These are phyloP conservation scores for Drosophila nikananu DNA, from an alignment of 1,140 invertebrate species.

Conservation along the genomic window DNA sequence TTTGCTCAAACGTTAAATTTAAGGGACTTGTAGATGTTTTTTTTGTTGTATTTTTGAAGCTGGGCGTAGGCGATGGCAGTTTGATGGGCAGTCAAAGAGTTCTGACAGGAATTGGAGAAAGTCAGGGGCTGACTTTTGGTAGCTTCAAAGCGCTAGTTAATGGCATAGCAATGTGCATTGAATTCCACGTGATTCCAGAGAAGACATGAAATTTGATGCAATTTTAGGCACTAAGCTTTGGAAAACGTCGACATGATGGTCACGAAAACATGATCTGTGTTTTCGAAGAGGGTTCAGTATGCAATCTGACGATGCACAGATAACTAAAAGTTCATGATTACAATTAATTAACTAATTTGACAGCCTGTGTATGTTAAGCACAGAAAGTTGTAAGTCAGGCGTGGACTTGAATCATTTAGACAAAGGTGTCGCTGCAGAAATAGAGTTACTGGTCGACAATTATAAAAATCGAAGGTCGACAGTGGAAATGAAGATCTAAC, in stretches of 20 bases:
- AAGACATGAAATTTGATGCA: not conserved
- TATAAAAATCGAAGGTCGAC: conserved; percentile 1
- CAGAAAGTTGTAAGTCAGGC: not conserved
- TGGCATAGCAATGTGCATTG: not conserved
- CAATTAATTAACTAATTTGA: not conserved
- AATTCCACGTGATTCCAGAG: not conserved
- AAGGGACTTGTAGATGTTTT: too few relatives aligned
- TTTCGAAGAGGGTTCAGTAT: too few relatives aligned
- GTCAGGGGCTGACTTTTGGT: conserved; percentile 1
- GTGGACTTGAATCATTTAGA: not conserved
- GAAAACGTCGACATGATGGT: conserved; percentile 1
- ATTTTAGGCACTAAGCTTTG: conserved; percentile 24
- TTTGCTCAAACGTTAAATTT: too few relatives aligned
- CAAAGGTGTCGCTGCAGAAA: not conserved
- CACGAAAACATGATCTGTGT: too few relatives aligned
- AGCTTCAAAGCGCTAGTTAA: too few relatives aligned
- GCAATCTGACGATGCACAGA: too few relatives aligned
- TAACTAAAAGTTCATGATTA: too few relatives aligned
- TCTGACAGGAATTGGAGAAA: conserved; percentile 20
- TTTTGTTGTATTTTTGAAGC: too few relatives aligned
- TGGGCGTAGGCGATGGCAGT: not conserved
- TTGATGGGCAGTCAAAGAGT: conserved; percentile 8
- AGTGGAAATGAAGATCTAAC: conserved; percentile 37
- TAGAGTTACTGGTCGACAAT: not conserved
- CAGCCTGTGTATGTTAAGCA: not conserved